Base-by-base conservation (phyloP, 2,888 invertebrate genomes). In the Ganaspis brasiliensis region DNA sequence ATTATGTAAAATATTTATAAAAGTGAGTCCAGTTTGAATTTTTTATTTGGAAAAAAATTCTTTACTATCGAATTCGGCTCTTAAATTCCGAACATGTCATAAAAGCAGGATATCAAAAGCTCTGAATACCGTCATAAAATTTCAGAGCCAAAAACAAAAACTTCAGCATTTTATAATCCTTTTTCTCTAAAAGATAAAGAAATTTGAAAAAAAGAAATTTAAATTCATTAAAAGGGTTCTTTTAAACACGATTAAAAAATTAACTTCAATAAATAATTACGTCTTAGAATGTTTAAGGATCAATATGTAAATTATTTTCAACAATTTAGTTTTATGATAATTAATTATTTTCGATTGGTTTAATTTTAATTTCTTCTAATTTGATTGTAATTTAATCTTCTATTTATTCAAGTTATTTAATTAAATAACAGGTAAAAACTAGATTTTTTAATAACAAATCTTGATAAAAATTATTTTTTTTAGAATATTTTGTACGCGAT, bases 11-110 rank as follows among this genome's bases (percentile, higher is more conserved):
- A 40, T 40, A 40, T 40, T 40, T 40, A 40, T 6, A 6, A 6
- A 6, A 4, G 31, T 31, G 6, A 31, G 31, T 31, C 12, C 12
- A 14, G 14, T 45, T 4, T 12, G 45, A 45, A 45, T 45, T 45
- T 45, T 45, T 45, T 14, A 45, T 45, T 45, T 45, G 12, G n/a
- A n/a, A 14, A 14, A 45, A 45, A 45, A 45, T 14, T 45, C 45
- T 45, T 45, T 45, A 45, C 45, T 45, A 45, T 45, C 45, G 45
- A 45, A 45, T 45, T 45, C 14, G n/a, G 14, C 45, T 45, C 45
- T 45, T 45, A 45, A 45, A 45, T 45, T 14, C n/a, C 45, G n/a
- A 45, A 45, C 45, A 45, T 45, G n/a, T 4, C n/a, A 14, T 45
- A 45, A 45, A 45, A 45, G 14, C 45, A 14, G 45, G n/a, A 45